phyloP scores from a whole-genome alignment of 2,797 vertebrate genomes.

The Rousettus madagascariensis region DNA sequence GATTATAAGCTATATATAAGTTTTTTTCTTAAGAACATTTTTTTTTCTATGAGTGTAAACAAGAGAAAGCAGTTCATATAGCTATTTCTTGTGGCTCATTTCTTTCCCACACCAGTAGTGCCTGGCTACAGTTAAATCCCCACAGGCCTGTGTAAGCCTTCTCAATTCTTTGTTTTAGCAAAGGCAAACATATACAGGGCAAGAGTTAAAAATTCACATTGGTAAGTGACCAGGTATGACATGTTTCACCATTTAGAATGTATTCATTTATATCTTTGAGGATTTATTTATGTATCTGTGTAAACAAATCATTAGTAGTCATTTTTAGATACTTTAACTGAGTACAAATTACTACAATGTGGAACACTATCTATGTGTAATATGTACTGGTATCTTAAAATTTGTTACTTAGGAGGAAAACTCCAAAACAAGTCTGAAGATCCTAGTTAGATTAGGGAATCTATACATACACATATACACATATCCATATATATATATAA shows the following conservation, averaged over 20 bases:
- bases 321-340: neutral
- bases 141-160: neutral
- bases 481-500: neutral
- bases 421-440: neutral
- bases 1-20: neutral
- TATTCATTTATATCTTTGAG: neutral
- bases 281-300: neutral
- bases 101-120: neutral
- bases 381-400: neutral
- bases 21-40: conserved; percentile 3
- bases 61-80: neutral
- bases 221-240: neutral
- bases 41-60: neutral
- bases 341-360: neutral
- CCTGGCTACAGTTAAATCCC: neutral
- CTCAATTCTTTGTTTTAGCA: neutral
- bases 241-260: neutral
- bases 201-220: neutral
- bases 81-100: neutral
- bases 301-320: neutral
- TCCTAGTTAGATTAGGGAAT: neutral
- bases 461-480: neutral
- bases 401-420: neutral
- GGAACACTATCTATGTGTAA: neutral
- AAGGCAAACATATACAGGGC: neutral